These are phyloP conservation scores for Thamnophis elegans DNA, from an alignment of 2,797 vertebrate species.

Conservation along the genomic window DNA sequence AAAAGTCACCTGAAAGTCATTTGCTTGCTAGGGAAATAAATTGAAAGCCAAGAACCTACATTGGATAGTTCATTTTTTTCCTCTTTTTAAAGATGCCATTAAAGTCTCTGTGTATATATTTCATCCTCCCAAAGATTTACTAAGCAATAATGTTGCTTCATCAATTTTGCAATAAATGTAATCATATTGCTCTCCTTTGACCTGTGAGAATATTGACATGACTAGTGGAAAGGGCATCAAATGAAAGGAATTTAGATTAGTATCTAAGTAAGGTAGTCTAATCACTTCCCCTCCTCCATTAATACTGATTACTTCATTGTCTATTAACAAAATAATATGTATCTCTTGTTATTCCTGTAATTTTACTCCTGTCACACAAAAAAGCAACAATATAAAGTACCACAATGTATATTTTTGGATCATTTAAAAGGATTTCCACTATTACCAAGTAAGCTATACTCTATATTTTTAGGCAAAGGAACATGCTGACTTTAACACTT, in stretches of 20 bases:
- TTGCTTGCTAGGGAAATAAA: slow-evolving; percentile 10
- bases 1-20: neutral
- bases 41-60: neutral
- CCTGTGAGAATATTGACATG: slow-evolving; percentile 1
- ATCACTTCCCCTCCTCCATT: slow-evolving; percentile 5
- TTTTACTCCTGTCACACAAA: neutral
- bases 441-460: neutral
- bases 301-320: neutral
- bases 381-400: neutral
- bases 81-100: neutral
- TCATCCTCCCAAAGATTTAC: neutral
- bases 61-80: neutral
- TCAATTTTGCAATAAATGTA: slow-evolving; percentile 24
- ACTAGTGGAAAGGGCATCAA: neutral
- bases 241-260: slow-evolving; percentile 3
- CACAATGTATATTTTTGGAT: neutral
- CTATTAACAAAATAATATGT: neutral
- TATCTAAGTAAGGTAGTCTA: neutral
- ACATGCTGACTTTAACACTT: neutral
- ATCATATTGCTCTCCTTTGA: neutral
- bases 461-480: neutral
- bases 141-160: neutral
- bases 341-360: neutral
- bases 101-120: neutral
- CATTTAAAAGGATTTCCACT: neutral